A percentile compares a stretch with the other conserved stretches of the same genome.
phyloP scores from a whole-genome alignment of 2,113 vertebrate genomes.

The Seriola quinqueradiata region DNA sequence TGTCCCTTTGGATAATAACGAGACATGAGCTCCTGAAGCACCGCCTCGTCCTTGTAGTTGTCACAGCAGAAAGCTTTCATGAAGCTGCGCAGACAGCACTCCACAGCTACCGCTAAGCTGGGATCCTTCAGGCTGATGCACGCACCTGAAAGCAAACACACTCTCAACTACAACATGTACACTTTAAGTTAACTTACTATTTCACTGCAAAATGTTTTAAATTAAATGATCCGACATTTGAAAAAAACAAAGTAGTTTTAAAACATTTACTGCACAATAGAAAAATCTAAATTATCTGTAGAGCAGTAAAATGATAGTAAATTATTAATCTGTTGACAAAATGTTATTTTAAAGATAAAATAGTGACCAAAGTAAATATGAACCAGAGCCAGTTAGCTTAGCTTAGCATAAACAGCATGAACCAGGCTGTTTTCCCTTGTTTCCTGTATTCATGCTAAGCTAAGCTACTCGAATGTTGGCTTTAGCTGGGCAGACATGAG shows the following conservation, averaged over 20 bases:
- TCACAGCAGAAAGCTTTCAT: constrained; percentile 72
- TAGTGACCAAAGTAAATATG: background rate
- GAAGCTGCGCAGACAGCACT: constrained; percentile 66
- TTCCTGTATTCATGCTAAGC: background rate
- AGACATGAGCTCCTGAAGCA: constrained; percentile 65
- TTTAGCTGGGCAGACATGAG: background rate
- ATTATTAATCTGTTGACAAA: background rate
- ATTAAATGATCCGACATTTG: too few relatives aligned
- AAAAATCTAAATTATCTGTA: too few relatives aligned
- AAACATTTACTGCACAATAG: too few relatives aligned
- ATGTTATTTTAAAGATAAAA: background rate
- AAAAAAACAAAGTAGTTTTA: too few relatives aligned
- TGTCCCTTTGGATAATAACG: constrained; percentile 45
- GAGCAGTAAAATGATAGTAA: background rate
- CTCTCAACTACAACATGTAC: background rate
- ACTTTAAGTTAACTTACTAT: too few relatives aligned
- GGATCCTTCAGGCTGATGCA: constrained; percentile 65
- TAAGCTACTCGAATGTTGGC: background rate
- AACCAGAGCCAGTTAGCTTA: background rate
- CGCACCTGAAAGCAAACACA: constrained; percentile 43
- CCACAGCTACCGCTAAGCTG: constrained; percentile 50
- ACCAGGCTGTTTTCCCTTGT: too few relatives aligned
- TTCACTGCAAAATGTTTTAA: too few relatives aligned
- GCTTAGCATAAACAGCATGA: background rate
- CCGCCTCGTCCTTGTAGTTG: constrained; percentile 60